Evolutionary conservation across 2,113 vertebrate species (phyloP), one percentile per base, ranked within the genome.

Genomic region (Daubentonia madagascariensis): DNA sequence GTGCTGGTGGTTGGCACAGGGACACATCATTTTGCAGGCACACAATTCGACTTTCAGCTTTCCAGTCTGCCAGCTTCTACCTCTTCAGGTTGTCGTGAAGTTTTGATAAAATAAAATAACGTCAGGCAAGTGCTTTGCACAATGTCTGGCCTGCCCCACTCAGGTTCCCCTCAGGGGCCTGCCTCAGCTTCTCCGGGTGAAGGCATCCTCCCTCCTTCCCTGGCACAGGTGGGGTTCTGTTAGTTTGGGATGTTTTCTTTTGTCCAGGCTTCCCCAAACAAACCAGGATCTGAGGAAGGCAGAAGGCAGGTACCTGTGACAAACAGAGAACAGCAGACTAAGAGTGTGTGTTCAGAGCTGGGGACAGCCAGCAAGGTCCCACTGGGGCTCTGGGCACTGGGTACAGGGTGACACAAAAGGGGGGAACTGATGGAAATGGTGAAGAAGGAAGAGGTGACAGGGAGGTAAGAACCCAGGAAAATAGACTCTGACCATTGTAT

Each of bases 41-140:
- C 70, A 68, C 25, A 13, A 2, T 12, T n/a, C 45, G 2, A 2
- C 30, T 67, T 54, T 43, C 17, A 25, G 87, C 75, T 70, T 59
- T 37, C 88, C 43, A 9, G 14, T 4, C 83, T 28, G 8, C 57
- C 43, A 14, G 1, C 12, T 25, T 12, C 70, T 16, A 25, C 59
- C 68, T 75, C 63, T 50, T 25, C 25, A 1, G 6, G 70, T 20
- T 5, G 43, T 43, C 9, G 35, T 17, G 37, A 45, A n/a, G 35
- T 22, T 57, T 73, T 9, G n/a, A 37, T 68, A 57, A 52, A n/a
- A 35, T 17, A 14, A 23, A 43, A 9, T 9, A 11, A 20, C 1
- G 5, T 17, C 11, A 8, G 43, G 10, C 20, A 0, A 37, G 54
- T 0, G 1, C 18, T n/a, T 1, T 2, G 22, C 18, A 43, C 0